Base-by-base conservation (phyloP, 2,113 vertebrate genomes). In the Phycodurus eques region DNA sequence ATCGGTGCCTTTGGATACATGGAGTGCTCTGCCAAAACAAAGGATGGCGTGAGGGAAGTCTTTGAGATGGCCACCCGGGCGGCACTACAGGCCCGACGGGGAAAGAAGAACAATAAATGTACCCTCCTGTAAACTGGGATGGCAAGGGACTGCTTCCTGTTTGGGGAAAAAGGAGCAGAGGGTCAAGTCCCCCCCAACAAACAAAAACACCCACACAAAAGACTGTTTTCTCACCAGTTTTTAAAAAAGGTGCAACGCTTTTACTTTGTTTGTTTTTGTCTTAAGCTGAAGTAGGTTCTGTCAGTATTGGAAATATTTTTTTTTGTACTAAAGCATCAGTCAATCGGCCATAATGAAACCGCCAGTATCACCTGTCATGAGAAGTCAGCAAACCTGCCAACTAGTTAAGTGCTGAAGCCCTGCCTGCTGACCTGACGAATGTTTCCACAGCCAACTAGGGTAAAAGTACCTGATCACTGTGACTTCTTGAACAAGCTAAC, bases 11-110 rank as follows among this genome's bases (percentile, higher is more conserved):
- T 94, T 39, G 94, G 94, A 79, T 95, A 95, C 90, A 93, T 95
- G 92, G 94, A 95, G 83, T 95, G 94, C 85, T 95, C 94, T 47
- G 94, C 94, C 66, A 95, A 95, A 88, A 94, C 91, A 57, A 94
- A 94, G 84, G 94, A 95, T 69, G 94, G 94, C 0, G 94, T 95
- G 83, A 91, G 94, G 80, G 94, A 95, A 91, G 94, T 95, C 64
- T 95, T 95, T 27, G 94, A 95, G 84, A 94, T 95, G 94, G 94
- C 94, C 72, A 95, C 94, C 72, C 93, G 93, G 89, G 94, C 94
- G 44, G 94, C 94, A 59, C 87, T 95, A 90, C 94, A 95, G 86
- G 94, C 93, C 78, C 90, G 91, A 72, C 90, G 92, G 65, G 92
- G 93, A 51, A 95, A 93, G 88, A 94, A 92, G 85, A 92, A 79